Evolutionary conservation across 2,113 vertebrate genomes (phyloP).

Genomic region (Poeciliopsis turrubarensis): DNA sequence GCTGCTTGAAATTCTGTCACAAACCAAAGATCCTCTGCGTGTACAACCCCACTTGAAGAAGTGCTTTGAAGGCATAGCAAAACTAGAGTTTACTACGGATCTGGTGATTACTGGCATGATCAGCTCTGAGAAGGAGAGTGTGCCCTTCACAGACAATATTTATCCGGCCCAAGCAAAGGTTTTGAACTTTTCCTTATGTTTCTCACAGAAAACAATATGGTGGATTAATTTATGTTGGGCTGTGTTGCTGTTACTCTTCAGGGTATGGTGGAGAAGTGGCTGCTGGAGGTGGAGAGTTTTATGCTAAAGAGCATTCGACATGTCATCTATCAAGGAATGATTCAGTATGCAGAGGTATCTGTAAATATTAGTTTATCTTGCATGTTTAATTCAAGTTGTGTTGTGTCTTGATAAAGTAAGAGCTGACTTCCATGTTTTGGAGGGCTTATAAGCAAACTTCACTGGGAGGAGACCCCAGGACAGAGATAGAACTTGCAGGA

Average conservation of each 20-base stretch:
- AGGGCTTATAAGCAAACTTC: too few relatives aligned
- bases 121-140: slow-evolving; percentile 89
- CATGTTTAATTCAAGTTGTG: neutral
- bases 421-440: too few relatives aligned
- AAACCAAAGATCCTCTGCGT: slow-evolving; percentile 91
- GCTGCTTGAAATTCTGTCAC: slow-evolving; percentile 91
- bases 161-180: slow-evolving; percentile 87
- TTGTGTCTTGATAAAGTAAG: too few relatives aligned
- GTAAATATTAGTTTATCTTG: neutral
- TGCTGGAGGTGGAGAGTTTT: slow-evolving; percentile 87
- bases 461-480: too few relatives aligned
- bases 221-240: neutral
- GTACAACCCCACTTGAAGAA: slow-evolving; percentile 95
- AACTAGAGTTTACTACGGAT: slow-evolving; percentile 84
- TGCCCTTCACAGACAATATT: slow-evolving; percentile 85
- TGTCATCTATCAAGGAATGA: slow-evolving; percentile 82
- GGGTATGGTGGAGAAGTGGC: slow-evolving; percentile 97
- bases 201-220: neutral
- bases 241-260: slow-evolving; percentile 36
- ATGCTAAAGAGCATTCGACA: slow-evolving; percentile 87
- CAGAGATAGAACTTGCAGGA: too few relatives aligned
- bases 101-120: slow-evolving; percentile 89
- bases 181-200: slow-evolving; percentile 16
- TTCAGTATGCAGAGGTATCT: slow-evolving; percentile 84
- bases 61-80: slow-evolving; percentile 94